These are phyloP conservation scores for Conus ventricosus DNA, from an alignment of 1,140 invertebrate genomes.

Conservation along the genomic window DNA sequence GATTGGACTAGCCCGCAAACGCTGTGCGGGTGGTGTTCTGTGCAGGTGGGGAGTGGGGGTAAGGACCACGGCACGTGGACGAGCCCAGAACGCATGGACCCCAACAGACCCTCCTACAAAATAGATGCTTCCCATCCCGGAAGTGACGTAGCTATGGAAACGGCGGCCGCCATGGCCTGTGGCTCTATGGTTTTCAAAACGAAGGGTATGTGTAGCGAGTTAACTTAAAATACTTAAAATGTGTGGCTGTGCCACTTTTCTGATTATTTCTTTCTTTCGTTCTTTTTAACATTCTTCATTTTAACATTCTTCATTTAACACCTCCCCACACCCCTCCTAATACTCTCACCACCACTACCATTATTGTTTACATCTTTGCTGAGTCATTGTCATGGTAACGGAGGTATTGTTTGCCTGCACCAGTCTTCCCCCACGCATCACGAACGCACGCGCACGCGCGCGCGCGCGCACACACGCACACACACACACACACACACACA, in stretches of 20 bases:
- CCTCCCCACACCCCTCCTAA: not conserved
- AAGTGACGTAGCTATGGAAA: conserved; percentile 80
- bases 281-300: not conserved
- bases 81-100: conserved; percentile 78
- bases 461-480: too few relatives aligned
- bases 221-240: too few relatives aligned
- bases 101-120: conserved; percentile 79
- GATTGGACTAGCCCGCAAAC: too few relatives aligned
- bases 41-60: conserved; percentile 65
- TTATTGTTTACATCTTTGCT: too few relatives aligned
- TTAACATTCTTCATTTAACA: too few relatives aligned
- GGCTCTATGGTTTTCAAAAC: conserved; percentile 78
- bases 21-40: not conserved
- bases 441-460: too few relatives aligned
- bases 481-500: too few relatives aligned
- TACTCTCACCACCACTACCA: not conserved
- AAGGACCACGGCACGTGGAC: conserved; percentile 55
- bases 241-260: not conserved
- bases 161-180: conserved; percentile 79
- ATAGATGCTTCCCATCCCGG: conserved; percentile 78
- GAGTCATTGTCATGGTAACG: too few relatives aligned
- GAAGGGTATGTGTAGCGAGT: conserved; percentile 40
- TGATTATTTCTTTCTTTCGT: not conserved
- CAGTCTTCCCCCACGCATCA: too few relatives aligned
- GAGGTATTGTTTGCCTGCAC: too few relatives aligned